A percentile compares a stretch with the other conserved stretches of the same genome.
phyloP scores from a whole-genome alignment of 2,888 invertebrate genomes.

The Chrysomela aeneicollis region DNA sequence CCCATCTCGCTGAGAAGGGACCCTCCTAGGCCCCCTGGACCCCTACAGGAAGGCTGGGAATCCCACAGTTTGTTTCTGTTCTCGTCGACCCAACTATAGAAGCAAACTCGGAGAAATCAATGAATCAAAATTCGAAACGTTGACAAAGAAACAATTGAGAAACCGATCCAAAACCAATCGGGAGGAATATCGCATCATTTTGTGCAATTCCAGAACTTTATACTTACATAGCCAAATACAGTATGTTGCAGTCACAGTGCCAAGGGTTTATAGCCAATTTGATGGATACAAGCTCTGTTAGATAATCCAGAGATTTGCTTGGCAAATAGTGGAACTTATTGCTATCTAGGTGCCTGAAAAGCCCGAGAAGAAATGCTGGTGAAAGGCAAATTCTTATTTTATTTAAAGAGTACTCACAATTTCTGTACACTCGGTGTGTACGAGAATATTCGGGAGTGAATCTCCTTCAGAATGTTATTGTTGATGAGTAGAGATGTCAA shows the following conservation, averaged over 20 bases:
- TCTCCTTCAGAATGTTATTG: constrained; percentile 72
- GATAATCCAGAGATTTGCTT: constrained; percentile 70
- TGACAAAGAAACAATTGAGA: too few relatives aligned
- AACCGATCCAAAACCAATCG: too few relatives aligned
- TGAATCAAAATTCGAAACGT: too few relatives aligned
- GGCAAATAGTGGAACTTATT: constrained; percentile 77
- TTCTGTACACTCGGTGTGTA: constrained; percentile 73
- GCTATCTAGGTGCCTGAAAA: constrained; percentile 75
- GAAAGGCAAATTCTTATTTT: too few relatives aligned
- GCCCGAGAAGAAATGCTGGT: neutral
- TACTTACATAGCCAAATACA: constrained; percentile 77
- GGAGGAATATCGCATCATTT: too few relatives aligned
- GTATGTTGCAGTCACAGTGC: constrained; percentile 81
- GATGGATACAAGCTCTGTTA: constrained; percentile 70
- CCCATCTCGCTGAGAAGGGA: constrained; percentile 72
- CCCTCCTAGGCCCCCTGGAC: constrained; percentile 77
- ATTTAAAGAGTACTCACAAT: constrained; percentile 74
- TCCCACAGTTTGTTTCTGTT: constrained; percentile 76
- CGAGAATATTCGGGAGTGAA: constrained; percentile 71
- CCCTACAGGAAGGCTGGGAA: constrained; percentile 73
- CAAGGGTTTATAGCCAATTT: constrained; percentile 80
- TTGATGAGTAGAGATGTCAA: constrained; percentile 74
- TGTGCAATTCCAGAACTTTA: too few relatives aligned
- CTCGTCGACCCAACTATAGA: constrained; percentile 71
- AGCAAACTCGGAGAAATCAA: neutral